Percentiles rank a stretch among this genome's conserved stretches.
Evolutionary conservation across 1,140 invertebrate genomes (phyloP).

Genomic region (Cydia amplana): DNA sequence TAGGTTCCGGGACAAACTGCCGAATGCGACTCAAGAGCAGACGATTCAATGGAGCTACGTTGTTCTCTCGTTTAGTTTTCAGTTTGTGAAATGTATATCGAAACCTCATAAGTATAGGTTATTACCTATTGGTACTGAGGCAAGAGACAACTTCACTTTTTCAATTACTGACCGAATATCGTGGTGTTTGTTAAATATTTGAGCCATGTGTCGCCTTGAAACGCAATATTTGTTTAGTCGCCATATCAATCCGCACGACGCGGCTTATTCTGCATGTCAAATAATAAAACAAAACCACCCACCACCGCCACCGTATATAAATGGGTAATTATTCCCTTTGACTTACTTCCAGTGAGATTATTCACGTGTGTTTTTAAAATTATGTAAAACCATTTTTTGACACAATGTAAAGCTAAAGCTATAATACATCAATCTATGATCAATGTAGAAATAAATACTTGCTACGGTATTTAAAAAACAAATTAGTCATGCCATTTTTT

Average conservation of each 20-base stretch:
- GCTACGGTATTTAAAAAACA: too few relatives aligned
- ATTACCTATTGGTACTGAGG: too few relatives aligned
- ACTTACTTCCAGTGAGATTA: neutral
- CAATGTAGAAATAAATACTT: neutral
- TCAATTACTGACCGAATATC: too few relatives aligned
- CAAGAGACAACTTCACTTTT: too few relatives aligned
- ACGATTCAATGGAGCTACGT: too few relatives aligned
- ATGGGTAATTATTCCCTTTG: constrained; percentile 26
- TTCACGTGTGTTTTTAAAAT: neutral
- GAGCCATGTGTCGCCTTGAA: constrained; percentile 35
- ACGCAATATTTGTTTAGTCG: constrained; percentile 48
- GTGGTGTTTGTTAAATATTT: neutral
- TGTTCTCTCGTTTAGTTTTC: too few relatives aligned
- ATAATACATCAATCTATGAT: neutral
- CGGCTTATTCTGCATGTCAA: constrained; percentile 24
- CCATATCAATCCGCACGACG: constrained; percentile 43
- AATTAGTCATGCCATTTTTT: too few relatives aligned
- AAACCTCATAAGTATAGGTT: too few relatives aligned
- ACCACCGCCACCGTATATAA: constrained; percentile 25
- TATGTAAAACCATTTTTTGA: neutral
- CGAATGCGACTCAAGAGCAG: too few relatives aligned
- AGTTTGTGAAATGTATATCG: too few relatives aligned
- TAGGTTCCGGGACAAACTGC: too few relatives aligned
- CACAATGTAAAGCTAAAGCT: neutral
- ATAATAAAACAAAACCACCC: constrained; percentile 27